Base-by-base conservation (phyloP, 2,797 vertebrate species). In the Squalus acanthias region DNA sequence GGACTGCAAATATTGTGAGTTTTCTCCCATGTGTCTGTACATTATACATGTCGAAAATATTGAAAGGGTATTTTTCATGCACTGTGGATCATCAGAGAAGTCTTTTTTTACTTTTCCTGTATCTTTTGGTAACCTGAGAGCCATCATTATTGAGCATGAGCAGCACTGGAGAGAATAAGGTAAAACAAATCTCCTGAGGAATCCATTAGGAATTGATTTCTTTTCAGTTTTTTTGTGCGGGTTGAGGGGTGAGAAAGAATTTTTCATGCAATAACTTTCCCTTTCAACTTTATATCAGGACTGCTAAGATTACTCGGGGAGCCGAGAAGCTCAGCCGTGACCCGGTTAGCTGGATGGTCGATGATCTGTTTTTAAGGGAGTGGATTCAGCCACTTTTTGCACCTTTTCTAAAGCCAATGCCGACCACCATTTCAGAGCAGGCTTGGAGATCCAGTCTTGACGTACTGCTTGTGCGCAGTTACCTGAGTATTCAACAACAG, bases 191-290 rank as follows among this genome's bases (percentile, higher is more conserved):
- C 63, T 69, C 22, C 63, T 93, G 63, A 69, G 39, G 69, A 93
- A 93, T 93, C 91, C 63, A 93, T 93, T 67, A 46, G 91, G 10
- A 93, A 93, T 93, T 93, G 63, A 93, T 93, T 67, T 92, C 17
- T 50, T 85, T 50, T 50, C 39, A 50, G 39, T 20, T 93, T 33
- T 92, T 67, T 24, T 93, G 20, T 57, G 63, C 9, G 65, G n/a
- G n/a, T 65, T 85, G n/a, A 10, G 20, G 91, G 8, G n/a, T 65
- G 3, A 24, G 91, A 93, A 69, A 22, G 3, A 46, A 46, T 69
- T 69, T 69, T 93, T 46, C 17, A 6, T 69, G 63, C 65, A 69
- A 26, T n/a, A 93, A 20, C 65, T 67, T 65, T 39, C 12, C 8
- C 63, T 92, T 39, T 67, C 89, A 63, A 92, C 63, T 69, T 63